Evolutionary conservation across 2,888 invertebrate genomes (phyloP), one percentile per base, ranked within the genome.

Genomic region (Saturnia japonica): DNA sequence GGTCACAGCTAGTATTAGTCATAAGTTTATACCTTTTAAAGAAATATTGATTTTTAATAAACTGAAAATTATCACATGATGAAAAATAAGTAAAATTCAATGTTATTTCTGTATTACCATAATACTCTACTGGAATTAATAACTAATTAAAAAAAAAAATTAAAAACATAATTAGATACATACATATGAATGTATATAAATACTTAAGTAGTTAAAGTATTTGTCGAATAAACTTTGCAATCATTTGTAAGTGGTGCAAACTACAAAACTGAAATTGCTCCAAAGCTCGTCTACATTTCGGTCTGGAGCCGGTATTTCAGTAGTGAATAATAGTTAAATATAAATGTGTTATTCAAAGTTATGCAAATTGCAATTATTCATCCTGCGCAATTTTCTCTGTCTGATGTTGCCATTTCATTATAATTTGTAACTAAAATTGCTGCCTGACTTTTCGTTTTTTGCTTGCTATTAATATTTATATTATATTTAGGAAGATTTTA

Each of bases 331-430:
- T 60, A 60, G 42, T 43, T 51, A 47, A 70, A 34, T 42, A 68
- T 76, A 75, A 79, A 82, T 78, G 75, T 77, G 77, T 81, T 82
- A 77, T 81, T 85, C 81, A 85, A 87, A 85, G 82, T 84, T 84
- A 84, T 85, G 83, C 82, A 81, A 85, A 86, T 84, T 80, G 77
- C 81, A 85, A 86, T 85, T 85, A 84, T 83, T 81, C 80, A 79
- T 78, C 78, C 78, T 25, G 25, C 78, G 76, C 80, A 75, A 74
- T 72, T 73, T 76, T 77, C 75, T 76, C 78, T 74, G 77, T 77
- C 73, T 74, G 73, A 78, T 81, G 79, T 81, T 78, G 78, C 81
- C 79, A 80, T 83, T 86, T 78, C 82, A 77, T 82, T 78, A 75
- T 79, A 85, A 84, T 85, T 82, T 82, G 82, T 74, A 68, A 74